Base-by-base conservation (phyloP, 2,797 vertebrate genomes). In the Xenops minutus region DNA sequence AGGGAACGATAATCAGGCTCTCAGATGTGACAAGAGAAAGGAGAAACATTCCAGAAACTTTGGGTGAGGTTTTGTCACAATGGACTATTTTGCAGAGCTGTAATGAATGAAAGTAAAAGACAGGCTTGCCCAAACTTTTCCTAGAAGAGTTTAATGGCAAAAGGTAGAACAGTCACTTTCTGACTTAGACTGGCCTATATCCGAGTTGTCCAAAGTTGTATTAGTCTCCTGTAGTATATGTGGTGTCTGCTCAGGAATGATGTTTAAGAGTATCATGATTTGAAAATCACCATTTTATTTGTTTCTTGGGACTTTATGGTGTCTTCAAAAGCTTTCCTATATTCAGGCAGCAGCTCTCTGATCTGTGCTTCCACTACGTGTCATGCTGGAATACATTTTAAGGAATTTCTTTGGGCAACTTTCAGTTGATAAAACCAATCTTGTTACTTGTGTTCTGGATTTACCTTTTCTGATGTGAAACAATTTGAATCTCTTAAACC, bases 1-100 rank as follows among this genome's bases (percentile, higher is more conserved):
- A 99, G 89, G 98, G 98, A 63, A 98, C 98, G 0, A 99, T 99
- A 82, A 99, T 99, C 94, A 98, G 99, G 39, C 97, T 99, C 59
- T 99, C 99, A 14, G 99, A 99, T 85, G 98, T 98, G 51, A 98
- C 98, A 66, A 98, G 98, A 95, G 99, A 99, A 97, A 98, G 99
- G 85, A 98, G 99, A 94, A 99, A 99, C 97, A 99, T 99, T 97
- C 99, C 99, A 27, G 99, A 99, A 98, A 99, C 99, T 36, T 97
- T 99, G 68, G 99, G 99, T 99, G 97, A 97, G 95, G 41, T 75
- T 93, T 88, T 85, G 58, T 80, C 32, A 30, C 82, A 55, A 0
- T 74, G n/a, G 10, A 41, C 19, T 69, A 2, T 55, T 74, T 29
- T 48, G 27, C 61, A 88, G 44, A 75, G 41, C 26, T 81, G 0